A percentile compares a stretch with the other conserved stretches of the same genome.
These are phyloP conservation scores for Hydrolagus affinis DNA, from an alignment of 2,113 vertebrate species.

Conservation along the genomic window DNA sequence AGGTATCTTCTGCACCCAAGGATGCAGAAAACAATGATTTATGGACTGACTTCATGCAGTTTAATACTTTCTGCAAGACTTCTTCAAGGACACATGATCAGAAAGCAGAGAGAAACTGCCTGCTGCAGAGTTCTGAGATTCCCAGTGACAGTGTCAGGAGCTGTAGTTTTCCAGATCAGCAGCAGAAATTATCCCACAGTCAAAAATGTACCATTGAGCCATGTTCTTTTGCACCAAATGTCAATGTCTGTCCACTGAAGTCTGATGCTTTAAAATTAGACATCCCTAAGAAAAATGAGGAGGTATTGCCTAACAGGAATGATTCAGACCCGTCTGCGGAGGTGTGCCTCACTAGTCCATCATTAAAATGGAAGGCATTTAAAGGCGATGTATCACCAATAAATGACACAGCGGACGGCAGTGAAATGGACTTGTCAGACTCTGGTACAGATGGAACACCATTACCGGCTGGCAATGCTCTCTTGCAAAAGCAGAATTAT, in stretches of 20 bases:
- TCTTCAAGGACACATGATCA: not conserved
- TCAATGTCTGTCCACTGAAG: not conserved
- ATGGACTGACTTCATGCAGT: slow-evolving; percentile 25
- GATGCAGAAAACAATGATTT: slow-evolving; percentile 3
- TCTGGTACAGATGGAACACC: not conserved
- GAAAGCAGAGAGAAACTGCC: not conserved
- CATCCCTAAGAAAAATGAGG: not conserved
- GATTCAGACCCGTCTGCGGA: not conserved
- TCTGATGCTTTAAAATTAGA: not conserved
- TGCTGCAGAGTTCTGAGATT: not conserved
- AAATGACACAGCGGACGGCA: not conserved
- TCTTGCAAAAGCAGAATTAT: not conserved
- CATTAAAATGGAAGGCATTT: not conserved
- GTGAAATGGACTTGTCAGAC: not conserved
- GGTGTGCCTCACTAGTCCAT: not conserved
- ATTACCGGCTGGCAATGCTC: not conserved
- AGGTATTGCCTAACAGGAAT: not conserved
- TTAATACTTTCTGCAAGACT: not conserved
- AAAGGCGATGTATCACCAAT: not conserved
- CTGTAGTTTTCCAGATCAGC: not conserved
- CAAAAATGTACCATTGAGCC: not conserved
- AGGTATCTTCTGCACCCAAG: not conserved
- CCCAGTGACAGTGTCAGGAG: not conserved
- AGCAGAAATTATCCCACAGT: not conserved
- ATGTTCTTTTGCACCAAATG: not conserved